Percentiles rank a stretch among this genome's conserved stretches.
phyloP scores from a whole-genome alignment of 2,797 vertebrate species.

The Sebastes cheni region DNA sequence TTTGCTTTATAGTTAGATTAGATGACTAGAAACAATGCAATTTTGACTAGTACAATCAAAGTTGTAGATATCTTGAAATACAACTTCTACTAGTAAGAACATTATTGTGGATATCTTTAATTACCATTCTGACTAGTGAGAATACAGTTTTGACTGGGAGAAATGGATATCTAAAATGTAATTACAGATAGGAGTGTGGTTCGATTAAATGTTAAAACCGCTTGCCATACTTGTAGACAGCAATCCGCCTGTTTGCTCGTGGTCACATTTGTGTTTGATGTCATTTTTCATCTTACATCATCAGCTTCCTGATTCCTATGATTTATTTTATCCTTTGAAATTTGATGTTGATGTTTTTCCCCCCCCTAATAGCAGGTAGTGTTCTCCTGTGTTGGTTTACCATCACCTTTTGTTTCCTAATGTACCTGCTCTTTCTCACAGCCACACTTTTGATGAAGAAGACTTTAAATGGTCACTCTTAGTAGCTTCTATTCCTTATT shows the following conservation, averaged over 20 bases:
- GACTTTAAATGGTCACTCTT: background rate
- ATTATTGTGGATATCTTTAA: no score
- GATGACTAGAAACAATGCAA: no score
- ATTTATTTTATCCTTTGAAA: constrained; percentile 20
- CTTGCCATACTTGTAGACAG: background rate
- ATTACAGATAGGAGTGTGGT: background rate
- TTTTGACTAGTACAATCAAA: no score
- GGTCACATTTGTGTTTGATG: constrained; percentile 13
- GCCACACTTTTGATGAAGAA: constrained; percentile 18
- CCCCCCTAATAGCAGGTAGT: constrained; percentile 7
- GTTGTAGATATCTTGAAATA: background rate
- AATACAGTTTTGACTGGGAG: background rate
- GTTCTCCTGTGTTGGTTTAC: constrained; percentile 29
- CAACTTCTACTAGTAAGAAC: background rate
- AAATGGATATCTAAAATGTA: no score
- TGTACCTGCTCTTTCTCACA: constrained; percentile 14
- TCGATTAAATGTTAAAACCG: background rate
- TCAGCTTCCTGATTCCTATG: constrained; percentile 4
- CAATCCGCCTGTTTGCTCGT: constrained; percentile 46
- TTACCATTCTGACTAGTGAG: background rate
- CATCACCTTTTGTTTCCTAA: background rate
- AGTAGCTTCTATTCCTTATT: background rate
- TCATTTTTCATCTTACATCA: background rate
- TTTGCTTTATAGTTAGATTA: no score
- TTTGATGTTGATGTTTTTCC: background rate